Conservation (phyloP, 2,888 invertebrate genomes). For the Bombyx huttoni region DNA sequence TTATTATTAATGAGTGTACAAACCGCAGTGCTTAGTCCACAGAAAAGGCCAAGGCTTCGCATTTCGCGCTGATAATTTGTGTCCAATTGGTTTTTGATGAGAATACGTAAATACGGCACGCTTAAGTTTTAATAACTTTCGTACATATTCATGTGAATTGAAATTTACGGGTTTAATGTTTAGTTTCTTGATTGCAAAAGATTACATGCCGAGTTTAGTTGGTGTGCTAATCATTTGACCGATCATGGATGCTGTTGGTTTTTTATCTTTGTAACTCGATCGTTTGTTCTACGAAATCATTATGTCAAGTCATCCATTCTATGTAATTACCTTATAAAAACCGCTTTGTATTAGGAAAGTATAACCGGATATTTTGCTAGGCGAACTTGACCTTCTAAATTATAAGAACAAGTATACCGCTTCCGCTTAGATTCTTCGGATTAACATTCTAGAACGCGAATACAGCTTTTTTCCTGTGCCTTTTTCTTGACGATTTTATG, state of each 20-base stretch:
- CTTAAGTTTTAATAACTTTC: background rate
- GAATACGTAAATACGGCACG: slow-evolving; percentile 10
- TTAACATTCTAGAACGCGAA: too few species aligned
- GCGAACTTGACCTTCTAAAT: background rate
- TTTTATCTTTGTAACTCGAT: background rate
- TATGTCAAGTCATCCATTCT: background rate
- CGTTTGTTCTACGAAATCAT: background rate
- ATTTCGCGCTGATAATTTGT: slow-evolving; percentile 48
- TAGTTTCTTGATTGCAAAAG: background rate
- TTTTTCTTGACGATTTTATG: too few species aligned
- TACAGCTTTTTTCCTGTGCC: too few species aligned
- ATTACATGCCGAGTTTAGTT: background rate
- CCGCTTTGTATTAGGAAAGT: background rate
- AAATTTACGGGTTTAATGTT: background rate
- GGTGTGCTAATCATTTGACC: background rate
- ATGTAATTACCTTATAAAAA: background rate
- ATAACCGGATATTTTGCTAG: background rate
- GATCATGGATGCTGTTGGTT: background rate
- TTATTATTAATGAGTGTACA: background rate
- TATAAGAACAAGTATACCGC: background rate
- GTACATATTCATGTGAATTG: background rate
- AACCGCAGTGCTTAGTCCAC: slow-evolving; percentile 5
- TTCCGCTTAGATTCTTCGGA: too few species aligned
- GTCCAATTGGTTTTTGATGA: slow-evolving; percentile 55
- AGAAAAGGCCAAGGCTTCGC: slow-evolving; percentile 57